Evolutionary conservation across 2,797 vertebrate genomes (phyloP).

Genomic region (Xyrichtys novacula): DNA sequence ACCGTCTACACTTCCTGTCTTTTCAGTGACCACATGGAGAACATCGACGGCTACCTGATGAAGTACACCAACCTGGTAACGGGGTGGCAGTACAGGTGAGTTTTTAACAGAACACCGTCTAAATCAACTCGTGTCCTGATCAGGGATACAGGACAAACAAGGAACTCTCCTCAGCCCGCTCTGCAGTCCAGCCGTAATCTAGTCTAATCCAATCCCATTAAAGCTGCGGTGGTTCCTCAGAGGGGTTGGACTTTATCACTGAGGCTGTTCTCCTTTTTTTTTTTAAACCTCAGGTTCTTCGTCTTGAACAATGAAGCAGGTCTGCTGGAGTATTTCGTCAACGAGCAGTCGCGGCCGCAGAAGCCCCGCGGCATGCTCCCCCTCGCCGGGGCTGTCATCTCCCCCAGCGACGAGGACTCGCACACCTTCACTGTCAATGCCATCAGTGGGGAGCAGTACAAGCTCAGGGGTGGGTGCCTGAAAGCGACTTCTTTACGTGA

Average conservation of each 20-base stretch:
- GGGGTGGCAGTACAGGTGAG: constrained; percentile 99
- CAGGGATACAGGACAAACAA: not conserved
- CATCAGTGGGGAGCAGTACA: constrained; percentile 98
- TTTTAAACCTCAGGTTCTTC: constrained; percentile 97
- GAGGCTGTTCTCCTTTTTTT: not conserved
- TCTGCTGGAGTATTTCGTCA: constrained; percentile 97
- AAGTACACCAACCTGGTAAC: constrained; percentile 99
- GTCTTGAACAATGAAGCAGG: constrained; percentile 97
- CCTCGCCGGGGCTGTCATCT: constrained; percentile 96
- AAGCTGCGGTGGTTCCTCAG: not conserved
- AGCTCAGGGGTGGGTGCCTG: constrained; percentile 90
- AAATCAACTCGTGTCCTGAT: not conserved
- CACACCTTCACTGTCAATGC: constrained; percentile 98
- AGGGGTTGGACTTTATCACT: not conserved
- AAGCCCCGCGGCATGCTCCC: constrained; percentile 96
- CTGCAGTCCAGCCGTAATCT: constrained; percentile 11
- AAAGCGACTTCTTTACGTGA: not conserved
- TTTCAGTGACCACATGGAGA: constrained; percentile 97
- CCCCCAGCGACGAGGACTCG: constrained; percentile 97
- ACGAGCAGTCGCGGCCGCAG: constrained; percentile 93
- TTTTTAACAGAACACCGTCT: not conserved
- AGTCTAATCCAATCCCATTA: constrained; percentile 15
- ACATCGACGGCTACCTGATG: constrained; percentile 96
- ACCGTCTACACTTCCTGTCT: not conserved
- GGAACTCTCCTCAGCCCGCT: not conserved